These are phyloP conservation scores for Rhynchopsitta pachyrhyncha DNA, from an alignment of 2,113 vertebrate species.

Conservation along the genomic window DNA sequence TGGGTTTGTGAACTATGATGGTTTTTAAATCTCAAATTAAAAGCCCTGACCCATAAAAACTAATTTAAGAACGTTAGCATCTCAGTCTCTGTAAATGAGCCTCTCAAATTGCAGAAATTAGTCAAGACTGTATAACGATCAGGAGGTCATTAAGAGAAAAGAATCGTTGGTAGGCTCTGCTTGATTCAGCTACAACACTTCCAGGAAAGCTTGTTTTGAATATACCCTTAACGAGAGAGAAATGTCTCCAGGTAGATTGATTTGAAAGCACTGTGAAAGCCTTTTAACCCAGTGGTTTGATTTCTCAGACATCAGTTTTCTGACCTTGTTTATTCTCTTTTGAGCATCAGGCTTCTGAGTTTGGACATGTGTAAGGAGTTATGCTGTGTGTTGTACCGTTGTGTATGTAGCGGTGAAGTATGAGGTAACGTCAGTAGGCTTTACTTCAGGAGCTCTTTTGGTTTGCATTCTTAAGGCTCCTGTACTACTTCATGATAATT, in stretches of 20 bases:
- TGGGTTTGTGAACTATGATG: conserved; percentile 77
- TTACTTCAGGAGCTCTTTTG: not conserved
- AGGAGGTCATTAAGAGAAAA: conserved; percentile 70
- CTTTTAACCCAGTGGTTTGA: not conserved
- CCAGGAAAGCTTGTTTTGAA: not conserved
- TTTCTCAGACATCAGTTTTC: not conserved
- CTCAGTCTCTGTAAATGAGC: conserved; percentile 71
- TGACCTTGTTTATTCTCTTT: not conserved
- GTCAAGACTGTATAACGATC: conserved; percentile 73
- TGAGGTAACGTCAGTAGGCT: not conserved
- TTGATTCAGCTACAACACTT: not conserved
- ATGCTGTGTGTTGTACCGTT: not conserved
- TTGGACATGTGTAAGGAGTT: not conserved
- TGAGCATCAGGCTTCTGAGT: not conserved
- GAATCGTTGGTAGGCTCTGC: not conserved
- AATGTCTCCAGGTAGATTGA: not conserved
- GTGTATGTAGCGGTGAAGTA: not conserved
- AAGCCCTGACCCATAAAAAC: conserved; percentile 77
- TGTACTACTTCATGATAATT: conserved; percentile 59
- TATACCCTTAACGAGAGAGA: not conserved
- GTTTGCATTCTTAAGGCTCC: conserved; percentile 56
- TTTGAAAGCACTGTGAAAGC: not conserved
- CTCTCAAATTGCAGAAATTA: conserved; percentile 77
- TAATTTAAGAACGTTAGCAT: conserved; percentile 76
- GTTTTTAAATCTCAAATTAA: conserved; percentile 83